phyloP scores from a whole-genome alignment of 2,113 vertebrate genomes.

The Mus pahari region DNA sequence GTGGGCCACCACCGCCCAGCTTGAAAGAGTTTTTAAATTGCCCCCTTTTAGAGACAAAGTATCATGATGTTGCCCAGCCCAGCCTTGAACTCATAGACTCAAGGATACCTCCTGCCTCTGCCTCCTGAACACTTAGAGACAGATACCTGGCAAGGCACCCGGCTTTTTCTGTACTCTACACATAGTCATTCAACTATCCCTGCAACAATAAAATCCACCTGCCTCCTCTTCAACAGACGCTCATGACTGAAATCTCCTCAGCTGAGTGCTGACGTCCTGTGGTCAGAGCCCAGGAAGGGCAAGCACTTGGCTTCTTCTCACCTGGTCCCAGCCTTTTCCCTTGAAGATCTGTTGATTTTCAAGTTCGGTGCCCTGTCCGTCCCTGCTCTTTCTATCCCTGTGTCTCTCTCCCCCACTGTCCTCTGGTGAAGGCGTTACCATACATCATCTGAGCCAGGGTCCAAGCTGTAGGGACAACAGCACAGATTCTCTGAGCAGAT shows the following conservation, averaged over 20 bases:
- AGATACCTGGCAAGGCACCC: too few species aligned
- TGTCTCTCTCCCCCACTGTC: neutral
- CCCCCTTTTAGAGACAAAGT: neutral
- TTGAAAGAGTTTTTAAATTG: neutral
- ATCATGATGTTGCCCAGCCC: neutral
- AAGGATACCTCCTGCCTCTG: neutral
- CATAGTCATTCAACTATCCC: neutral
- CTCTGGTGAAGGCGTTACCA: neutral
- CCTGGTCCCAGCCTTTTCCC: neutral
- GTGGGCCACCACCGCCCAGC: too few species aligned
- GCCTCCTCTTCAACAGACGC: too few species aligned
- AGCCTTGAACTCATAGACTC: neutral
- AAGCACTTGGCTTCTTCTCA: neutral
- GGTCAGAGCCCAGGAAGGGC: neutral
- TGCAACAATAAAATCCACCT: neutral
- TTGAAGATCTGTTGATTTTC: neutral
- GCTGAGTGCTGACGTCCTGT: neutral
- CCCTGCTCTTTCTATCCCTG: neutral
- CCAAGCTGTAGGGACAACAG: neutral
- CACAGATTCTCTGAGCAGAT: neutral
- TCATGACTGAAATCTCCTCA: neutral
- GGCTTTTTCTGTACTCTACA: neutral
- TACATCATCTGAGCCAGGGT: neutral
- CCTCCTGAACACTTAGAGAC: neutral
- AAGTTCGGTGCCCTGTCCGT: neutral